phyloP scores from a whole-genome alignment of 2,797 vertebrate genomes.

The Poecilia velifera region DNA sequence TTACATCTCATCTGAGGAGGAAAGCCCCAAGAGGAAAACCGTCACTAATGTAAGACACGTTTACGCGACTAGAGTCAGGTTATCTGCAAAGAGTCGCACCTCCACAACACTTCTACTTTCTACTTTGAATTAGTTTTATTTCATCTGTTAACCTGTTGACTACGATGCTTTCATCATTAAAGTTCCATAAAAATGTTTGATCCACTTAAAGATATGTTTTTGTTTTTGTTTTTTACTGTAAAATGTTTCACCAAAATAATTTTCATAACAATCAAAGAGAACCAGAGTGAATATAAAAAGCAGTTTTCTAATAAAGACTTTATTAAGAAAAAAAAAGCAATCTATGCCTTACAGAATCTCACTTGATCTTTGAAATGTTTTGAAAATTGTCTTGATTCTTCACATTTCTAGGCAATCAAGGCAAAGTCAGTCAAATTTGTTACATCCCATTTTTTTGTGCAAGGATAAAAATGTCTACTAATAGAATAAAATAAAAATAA shows the following conservation, averaged over 20 bases:
- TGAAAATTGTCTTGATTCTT: neutral
- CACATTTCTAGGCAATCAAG: neutral
- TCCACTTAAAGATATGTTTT: neutral
- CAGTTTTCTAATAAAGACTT: neutral
- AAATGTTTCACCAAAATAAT: neutral
- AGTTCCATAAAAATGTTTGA: neutral
- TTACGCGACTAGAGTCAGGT: neutral
- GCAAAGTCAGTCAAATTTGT: too few species aligned
- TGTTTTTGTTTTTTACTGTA: neutral
- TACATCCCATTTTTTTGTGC: too few species aligned
- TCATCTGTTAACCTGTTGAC: neutral
- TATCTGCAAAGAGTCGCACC: neutral
- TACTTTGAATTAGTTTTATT: neutral
- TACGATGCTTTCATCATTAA: neutral
- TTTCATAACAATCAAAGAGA: neutral
- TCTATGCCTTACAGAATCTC: too few species aligned
- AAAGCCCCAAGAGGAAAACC: neutral
- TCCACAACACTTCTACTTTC: neutral
- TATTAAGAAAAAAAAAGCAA: neutral
- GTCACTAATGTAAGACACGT: neutral
- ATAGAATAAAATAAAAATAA: too few species aligned
- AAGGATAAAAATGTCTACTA: too few species aligned
- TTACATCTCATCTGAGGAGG: conserved; percentile 34
- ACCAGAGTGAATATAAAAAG: neutral
- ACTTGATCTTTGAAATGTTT: neutral